Evolutionary conservation across 2,888 invertebrate species (phyloP).

Genomic region (Ecliptopera silaceata): DNA sequence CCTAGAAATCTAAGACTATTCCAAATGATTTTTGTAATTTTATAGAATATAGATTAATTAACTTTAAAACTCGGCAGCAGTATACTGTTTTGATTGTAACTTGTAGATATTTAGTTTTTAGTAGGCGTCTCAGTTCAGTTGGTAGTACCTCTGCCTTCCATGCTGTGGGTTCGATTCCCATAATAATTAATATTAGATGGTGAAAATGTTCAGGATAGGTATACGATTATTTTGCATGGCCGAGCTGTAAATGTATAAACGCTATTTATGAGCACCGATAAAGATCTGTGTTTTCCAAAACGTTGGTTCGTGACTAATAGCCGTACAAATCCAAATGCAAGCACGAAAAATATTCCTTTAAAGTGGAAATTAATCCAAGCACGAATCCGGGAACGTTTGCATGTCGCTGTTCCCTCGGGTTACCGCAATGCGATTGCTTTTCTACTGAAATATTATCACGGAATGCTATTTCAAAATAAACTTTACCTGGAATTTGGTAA

Average conservation of each 20-base stretch:
- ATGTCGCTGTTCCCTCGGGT: conserved; percentile 30
- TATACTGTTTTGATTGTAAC: no score
- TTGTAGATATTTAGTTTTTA: no score
- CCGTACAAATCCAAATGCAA: conserved; percentile 7
- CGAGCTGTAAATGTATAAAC: neutral
- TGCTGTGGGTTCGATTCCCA: no score
- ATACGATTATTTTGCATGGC: no score
- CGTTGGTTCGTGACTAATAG: conserved; percentile 15
- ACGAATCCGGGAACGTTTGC: conserved; percentile 27
- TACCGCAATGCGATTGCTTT: conserved; percentile 34
- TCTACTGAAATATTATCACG: conserved; percentile 37
- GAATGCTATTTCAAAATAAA: conserved; percentile 28
- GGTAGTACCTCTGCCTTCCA: no score
- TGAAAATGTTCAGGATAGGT: no score
- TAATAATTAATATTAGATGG: no score
- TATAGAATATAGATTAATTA: no score
- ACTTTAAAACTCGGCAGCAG: no score
- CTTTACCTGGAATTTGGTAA: conserved; percentile 21
- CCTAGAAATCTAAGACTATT: no score
- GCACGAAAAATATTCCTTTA: conserved; percentile 17
- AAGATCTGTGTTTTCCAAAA: neutral
- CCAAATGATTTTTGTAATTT: no score
- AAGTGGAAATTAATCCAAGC: conserved; percentile 19
- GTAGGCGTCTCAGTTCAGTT: no score
- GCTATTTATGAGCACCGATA: conserved; percentile 2